These are phyloP conservation scores for Apis cerana DNA, from an alignment of 1,140 invertebrate genomes.

Conservation along the genomic window DNA sequence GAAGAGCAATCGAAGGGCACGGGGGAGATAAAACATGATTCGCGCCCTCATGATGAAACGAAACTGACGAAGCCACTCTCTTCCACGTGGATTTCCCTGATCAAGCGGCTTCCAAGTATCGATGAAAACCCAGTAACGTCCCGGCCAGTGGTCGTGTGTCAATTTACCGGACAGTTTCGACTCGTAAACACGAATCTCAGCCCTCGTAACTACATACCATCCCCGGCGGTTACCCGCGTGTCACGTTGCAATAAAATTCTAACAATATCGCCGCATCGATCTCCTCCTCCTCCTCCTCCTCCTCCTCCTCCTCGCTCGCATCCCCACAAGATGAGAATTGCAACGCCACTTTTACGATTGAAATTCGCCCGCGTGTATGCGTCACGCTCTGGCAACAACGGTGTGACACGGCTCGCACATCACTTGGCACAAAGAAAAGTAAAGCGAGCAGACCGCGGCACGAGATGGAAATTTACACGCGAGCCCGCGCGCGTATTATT, in stretches of 20 bases:
- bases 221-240: slow-evolving; percentile 53
- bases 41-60: slow-evolving; percentile 22
- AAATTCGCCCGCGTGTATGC: slow-evolving; percentile 40
- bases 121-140: slow-evolving; percentile 27
- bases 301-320: not conserved
- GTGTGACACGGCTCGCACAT: not conserved
- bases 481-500: slow-evolving; percentile 44
- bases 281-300: slow-evolving; percentile 8
- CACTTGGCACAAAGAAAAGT: slow-evolving; percentile 16
- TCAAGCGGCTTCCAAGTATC: slow-evolving; percentile 31
- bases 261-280: slow-evolving; percentile 60
- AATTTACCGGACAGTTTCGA: slow-evolving; percentile 59
- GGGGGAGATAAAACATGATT: slow-evolving; percentile 29
- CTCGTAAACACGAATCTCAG: slow-evolving; percentile 59
- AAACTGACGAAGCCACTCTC: slow-evolving; percentile 25
- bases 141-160: slow-evolving; percentile 50
- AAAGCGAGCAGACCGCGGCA: not conserved
- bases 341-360: slow-evolving; percentile 53
- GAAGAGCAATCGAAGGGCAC: slow-evolving; percentile 17
- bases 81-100: slow-evolving; percentile 25
- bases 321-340: slow-evolving; percentile 51
- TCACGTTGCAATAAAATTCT: slow-evolving; percentile 63
- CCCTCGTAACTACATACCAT: slow-evolving; percentile 48
- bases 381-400: not conserved
- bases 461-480: slow-evolving; percentile 43